phyloP scores from a whole-genome alignment of 2,797 vertebrate genomes.

The Falco concolor region DNA sequence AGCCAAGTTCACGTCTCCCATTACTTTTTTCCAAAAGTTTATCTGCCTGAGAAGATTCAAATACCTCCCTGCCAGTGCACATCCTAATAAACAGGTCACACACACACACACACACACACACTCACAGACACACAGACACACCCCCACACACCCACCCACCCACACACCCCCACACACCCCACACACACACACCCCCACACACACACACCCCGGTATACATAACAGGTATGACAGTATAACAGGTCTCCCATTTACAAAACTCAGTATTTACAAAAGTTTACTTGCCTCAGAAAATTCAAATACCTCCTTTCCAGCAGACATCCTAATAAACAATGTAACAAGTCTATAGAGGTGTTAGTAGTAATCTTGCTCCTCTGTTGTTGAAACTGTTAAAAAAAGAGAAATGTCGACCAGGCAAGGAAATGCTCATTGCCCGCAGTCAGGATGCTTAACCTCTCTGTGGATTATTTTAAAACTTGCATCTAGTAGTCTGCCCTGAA shows the following conservation, averaged over 20 bases:
- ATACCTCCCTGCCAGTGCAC: not conserved
- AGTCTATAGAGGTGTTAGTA: not conserved
- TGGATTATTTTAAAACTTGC: not conserved
- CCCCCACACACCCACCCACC: too few species aligned
- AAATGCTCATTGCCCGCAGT: fast-evolving
- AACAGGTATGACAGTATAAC: too few species aligned
- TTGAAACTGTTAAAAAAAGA: not conserved
- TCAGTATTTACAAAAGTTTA: not conserved
- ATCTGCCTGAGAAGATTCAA: not conserved
- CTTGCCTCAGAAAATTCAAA: not conserved
- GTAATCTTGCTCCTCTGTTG: not conserved
- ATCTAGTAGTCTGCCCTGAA: not conserved
- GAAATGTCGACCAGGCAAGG: fast-evolving
- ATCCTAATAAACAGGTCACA: not conserved
- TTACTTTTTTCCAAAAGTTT: not conserved
- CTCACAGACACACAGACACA: too few species aligned
- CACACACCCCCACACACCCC: too few species aligned
- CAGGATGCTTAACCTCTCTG: not conserved
- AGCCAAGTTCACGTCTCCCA: not conserved
- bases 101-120: too few species aligned
- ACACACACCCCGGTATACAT: too few species aligned
- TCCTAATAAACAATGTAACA: not conserved
- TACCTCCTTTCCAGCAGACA: not conserved
- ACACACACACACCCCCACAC: too few species aligned
- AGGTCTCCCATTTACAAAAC: not conserved